Evolutionary conservation across 1,140 invertebrate genomes (phyloP).

Genomic region (Probaryconus sp.): DNA sequence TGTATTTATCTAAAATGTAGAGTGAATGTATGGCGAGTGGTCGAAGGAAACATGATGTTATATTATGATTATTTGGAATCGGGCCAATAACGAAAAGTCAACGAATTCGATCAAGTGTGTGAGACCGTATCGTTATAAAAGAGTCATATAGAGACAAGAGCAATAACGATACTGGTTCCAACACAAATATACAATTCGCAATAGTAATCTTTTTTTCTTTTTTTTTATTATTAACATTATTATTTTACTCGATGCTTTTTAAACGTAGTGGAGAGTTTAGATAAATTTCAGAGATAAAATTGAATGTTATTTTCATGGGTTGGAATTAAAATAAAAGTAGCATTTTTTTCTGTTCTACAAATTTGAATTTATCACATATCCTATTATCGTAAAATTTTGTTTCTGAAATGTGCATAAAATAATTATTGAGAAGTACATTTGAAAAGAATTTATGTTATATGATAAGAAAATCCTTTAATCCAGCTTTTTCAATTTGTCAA

Average conservation of each 20-base stretch:
- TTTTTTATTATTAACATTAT: conserved; percentile 11
- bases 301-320: too few species aligned
- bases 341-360: too few species aligned
- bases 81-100: conserved; percentile 56
- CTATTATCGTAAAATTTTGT: too few species aligned
- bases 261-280: too few species aligned
- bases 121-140: conserved; percentile 30
- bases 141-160: conserved; percentile 29
- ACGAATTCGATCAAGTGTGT: conserved; percentile 35
- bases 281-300: too few species aligned
- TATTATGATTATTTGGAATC: conserved; percentile 65
- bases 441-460: conserved; percentile 6
- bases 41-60: conserved; percentile 54
- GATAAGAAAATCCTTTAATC: conserved; percentile 35
- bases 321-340: too few species aligned
- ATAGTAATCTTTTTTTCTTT: conserved; percentile 1
- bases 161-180: conserved; percentile 24
- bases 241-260: background rate
- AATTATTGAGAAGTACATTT: background rate
- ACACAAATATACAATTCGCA: conserved; percentile 17
- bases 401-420: too few species aligned
- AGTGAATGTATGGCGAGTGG: conserved; percentile 27
- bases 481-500: conserved; percentile 47
- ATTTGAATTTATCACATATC: too few species aligned
- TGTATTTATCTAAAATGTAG: conserved; percentile 14